A percentile compares a stretch with the other conserved stretches of the same genome.
These are phyloP conservation scores for Ceyx erithaca DNA, from an alignment of 2,797 vertebrate species.

Conservation along the genomic window DNA sequence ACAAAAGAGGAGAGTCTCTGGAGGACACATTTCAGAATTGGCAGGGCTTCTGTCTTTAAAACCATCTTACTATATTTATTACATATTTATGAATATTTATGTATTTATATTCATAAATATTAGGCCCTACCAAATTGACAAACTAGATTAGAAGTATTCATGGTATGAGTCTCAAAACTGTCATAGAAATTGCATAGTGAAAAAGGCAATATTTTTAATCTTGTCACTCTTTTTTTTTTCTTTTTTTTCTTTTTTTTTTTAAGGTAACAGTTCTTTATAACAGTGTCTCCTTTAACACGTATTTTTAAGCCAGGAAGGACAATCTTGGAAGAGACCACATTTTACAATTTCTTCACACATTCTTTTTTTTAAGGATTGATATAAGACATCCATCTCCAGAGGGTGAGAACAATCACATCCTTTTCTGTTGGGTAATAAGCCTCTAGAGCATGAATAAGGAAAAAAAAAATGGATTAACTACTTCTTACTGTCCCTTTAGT, in stretches of 20 bases:
- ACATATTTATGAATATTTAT: too few species aligned
- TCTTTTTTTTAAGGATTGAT: background rate
- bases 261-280: background rate
- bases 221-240: background rate
- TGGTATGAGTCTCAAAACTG: accelerated
- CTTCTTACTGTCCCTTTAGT: background rate
- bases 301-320: background rate
- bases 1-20: background rate
- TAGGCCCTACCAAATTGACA: background rate
- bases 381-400: background rate
- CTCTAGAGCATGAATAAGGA: background rate
- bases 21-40: background rate
- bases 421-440: background rate
- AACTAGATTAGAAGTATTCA: background rate
- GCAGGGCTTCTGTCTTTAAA: background rate
- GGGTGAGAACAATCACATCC: background rate
- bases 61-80: background rate
- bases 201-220: background rate
- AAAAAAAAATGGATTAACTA: background rate
- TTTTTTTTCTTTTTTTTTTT: background rate
- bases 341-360: background rate
- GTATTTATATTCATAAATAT: background rate
- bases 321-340: background rate
- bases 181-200: background rate
- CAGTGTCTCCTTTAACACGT: background rate